A percentile compares a stretch with the other conserved stretches of the same genome.
These are phyloP conservation scores for Tokudaia muenninki DNA, from an alignment of 2,797 vertebrate genomes.

Conservation along the genomic window DNA sequence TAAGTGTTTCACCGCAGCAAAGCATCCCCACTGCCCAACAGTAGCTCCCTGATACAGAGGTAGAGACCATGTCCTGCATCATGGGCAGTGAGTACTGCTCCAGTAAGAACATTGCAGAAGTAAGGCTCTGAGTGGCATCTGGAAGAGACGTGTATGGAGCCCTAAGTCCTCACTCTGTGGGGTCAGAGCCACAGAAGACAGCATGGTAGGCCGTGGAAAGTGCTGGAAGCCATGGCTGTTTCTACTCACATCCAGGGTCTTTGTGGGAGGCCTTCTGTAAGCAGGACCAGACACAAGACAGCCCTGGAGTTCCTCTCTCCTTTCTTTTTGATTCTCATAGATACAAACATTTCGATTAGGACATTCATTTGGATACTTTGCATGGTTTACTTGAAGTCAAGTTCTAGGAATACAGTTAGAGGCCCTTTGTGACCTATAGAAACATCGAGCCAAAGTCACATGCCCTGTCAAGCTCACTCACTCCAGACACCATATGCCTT, in stretches of 20 bases:
- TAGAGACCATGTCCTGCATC: background rate
- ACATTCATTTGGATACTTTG: background rate
- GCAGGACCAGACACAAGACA: background rate
- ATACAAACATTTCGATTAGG: background rate
- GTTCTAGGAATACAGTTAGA: background rate
- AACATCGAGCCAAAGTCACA: background rate
- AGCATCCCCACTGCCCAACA: too few relatives aligned
- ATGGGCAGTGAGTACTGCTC: background rate
- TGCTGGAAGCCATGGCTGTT: background rate
- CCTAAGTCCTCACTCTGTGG: background rate
- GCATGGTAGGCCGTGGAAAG: background rate
- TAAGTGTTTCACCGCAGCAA: background rate
- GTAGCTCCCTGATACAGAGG: background rate
- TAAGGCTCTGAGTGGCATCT: background rate
- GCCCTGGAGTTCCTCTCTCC: background rate
- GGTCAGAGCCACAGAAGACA: background rate
- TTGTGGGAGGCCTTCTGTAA: background rate
- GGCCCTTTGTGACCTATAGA: background rate
- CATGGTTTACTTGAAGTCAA: background rate
- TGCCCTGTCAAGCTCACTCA: background rate
- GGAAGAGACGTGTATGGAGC: background rate
- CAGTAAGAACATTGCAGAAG: background rate
- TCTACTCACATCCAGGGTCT: accelerated
- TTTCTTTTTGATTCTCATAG: background rate
- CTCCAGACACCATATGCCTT: background rate